Conservation (phyloP, 1,140 invertebrate genomes). For the Philopotamus ludificatus region DNA sequence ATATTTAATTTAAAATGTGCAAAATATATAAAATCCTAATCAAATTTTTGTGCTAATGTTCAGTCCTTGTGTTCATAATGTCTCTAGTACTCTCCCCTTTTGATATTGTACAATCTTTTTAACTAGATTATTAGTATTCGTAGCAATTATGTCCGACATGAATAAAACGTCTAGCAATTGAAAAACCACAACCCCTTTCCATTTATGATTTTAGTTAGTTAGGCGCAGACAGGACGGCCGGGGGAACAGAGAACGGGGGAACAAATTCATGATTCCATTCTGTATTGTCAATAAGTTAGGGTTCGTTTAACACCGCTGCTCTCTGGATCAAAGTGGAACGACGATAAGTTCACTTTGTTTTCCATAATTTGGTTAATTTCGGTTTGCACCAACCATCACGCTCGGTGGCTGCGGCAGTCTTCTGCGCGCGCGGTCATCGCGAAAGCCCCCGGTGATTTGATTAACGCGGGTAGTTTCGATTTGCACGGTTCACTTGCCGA, state of each 20-base stretch:
- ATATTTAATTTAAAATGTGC: too few relatives aligned
- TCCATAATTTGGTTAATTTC: constrained; percentile 30
- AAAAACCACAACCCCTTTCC: too few relatives aligned
- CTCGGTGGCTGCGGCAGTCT: background rate
- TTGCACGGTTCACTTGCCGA: too few relatives aligned
- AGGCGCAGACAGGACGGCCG: too few relatives aligned
- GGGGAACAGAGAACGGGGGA: constrained; percentile 3
- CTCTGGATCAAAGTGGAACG: constrained; percentile 20
- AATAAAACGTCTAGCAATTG: background rate
- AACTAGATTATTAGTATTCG: background rate
- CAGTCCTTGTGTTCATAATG: too few relatives aligned
- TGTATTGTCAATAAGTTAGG: constrained; percentile 35
- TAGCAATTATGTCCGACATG: background rate
- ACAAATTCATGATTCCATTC: constrained; percentile 28
- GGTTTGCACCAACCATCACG: constrained; percentile 14
- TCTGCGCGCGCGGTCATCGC: background rate
- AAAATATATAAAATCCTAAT: too few relatives aligned
- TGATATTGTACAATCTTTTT: too few relatives aligned
- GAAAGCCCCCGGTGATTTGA: background rate
- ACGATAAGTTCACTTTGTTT: constrained; percentile 30
- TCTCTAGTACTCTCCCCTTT: too few relatives aligned
- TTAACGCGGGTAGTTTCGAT: too few relatives aligned
- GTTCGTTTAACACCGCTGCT: constrained; percentile 26
- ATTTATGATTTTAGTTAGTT: background rate
- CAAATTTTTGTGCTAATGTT: too few relatives aligned